Conservation (phyloP, 2,888 invertebrate genomes). For the Pollenia amentaria region DNA sequence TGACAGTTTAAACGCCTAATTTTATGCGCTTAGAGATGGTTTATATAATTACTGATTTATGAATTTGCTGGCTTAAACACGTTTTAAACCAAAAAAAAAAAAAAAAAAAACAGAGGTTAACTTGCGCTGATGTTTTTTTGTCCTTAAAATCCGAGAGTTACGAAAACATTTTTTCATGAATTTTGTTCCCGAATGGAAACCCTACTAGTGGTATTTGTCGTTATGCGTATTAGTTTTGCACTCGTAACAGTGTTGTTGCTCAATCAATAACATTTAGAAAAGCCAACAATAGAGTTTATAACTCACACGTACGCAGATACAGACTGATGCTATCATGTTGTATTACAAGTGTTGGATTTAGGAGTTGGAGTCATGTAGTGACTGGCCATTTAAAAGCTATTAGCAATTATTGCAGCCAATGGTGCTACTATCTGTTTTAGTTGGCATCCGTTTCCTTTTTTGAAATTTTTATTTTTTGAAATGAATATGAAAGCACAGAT, state of each 20-base stretch:
- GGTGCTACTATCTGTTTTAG: constrained; percentile 18
- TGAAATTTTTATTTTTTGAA: not conserved
- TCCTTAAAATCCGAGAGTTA: too few species aligned
- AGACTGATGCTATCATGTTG: not conserved
- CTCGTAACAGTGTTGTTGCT: not conserved
- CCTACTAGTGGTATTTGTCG: not conserved
- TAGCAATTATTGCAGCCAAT: constrained; percentile 44
- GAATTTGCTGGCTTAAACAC: too few species aligned
- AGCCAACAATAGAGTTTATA: constrained; percentile 47
- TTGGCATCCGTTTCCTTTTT: constrained; percentile 51
- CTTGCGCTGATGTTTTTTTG: too few species aligned
- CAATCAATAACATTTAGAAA: constrained; percentile 61
- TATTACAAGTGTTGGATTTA: not conserved
- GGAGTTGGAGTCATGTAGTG: constrained; percentile 5
- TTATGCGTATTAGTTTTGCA: not conserved
- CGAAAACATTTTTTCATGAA: too few species aligned
- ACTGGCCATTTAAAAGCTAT: constrained; percentile 24
- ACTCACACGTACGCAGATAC: not conserved
- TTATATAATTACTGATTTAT: too few species aligned
- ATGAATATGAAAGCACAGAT: not conserved
- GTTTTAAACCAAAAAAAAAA: too few species aligned
- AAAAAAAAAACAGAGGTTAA: too few species aligned
- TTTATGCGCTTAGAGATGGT: too few species aligned
- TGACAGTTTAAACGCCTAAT: too few species aligned
- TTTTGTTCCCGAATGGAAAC: too few species aligned